A percentile compares a stretch with the other conserved stretches of the same genome.
Conservation (phyloP, 2,113 vertebrate genomes). For the Chauna torquata region DNA sequence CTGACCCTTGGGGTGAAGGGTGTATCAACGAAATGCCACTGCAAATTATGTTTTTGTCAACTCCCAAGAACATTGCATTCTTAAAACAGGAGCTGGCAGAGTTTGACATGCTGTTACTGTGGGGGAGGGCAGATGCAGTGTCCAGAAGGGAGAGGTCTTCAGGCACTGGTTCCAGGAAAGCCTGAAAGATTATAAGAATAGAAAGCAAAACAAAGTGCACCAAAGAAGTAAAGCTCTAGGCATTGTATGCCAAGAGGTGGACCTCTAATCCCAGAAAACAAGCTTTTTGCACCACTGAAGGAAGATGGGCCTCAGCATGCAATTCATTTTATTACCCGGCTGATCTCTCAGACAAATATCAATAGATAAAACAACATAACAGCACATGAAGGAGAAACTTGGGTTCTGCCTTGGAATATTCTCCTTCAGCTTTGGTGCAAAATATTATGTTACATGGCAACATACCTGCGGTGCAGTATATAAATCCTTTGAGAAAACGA, state of each 20-base stretch:
- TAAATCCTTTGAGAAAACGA: neutral
- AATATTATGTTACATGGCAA: neutral
- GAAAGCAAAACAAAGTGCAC: constrained; percentile 26
- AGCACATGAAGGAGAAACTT: neutral
- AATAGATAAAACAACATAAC: neutral
- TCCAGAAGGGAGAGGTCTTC: constrained; percentile 7
- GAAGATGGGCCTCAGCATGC: neutral
- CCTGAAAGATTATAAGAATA: neutral
- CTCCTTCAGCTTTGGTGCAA: neutral
- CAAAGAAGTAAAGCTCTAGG: neutral
- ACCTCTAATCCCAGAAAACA: neutral
- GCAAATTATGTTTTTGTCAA: constrained; percentile 29
- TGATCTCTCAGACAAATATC: neutral
- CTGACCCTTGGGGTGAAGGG: neutral
- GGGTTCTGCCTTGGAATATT: neutral
- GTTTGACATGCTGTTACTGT: neutral
- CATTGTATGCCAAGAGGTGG: neutral
- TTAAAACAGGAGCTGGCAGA: constrained; percentile 35
- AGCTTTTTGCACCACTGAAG: neutral
- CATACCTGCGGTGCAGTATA: neutral
- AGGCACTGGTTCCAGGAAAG: constrained; percentile 7
- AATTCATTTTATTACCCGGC: neutral
- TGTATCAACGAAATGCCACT: constrained; percentile 20
- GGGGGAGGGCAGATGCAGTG: neutral
- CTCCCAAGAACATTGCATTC: constrained; percentile 33